Base-by-base conservation (phyloP, 2,888 invertebrate species). In the Nasonovia ribisnigri region DNA sequence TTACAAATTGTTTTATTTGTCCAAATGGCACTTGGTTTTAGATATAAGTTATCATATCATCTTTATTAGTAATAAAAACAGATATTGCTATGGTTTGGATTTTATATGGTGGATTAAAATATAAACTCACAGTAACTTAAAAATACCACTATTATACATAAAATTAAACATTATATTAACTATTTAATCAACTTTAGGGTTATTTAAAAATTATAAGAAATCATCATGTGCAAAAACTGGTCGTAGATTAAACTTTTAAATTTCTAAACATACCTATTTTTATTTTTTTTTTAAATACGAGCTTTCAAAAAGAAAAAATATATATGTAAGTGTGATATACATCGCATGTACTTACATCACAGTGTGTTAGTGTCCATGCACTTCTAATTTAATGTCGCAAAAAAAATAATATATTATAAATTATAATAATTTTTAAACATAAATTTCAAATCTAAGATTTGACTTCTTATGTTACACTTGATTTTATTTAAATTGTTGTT, bases 401-500 rank as follows among this genome's bases (percentile, higher is more conserved):
- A 13, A 16, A 86, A 6, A 86, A 43, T n/a, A n/a, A n/a, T n/a
- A 46, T 86, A 26, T 86, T 43, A 6, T 29, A n/a, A n/a, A 48
- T 29, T 46, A n/a, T 46, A 43, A 46, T 86, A 1, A 26, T 43
- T 43, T 4, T 43, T 57, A 10, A n/a, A 16, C 16, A 77, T 36
- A 67, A 11, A 67, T 67, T 67, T 67, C 67, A 67, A 16, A 51
- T 24, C 6, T 51, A 11, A 11, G 1, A 24, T 42, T 20, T 57
- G 13, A 88, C 42, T 57, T 29, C 3, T 11, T 54, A 3, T 54
- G 24, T 54, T n/a, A 36, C 10, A 24, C 51, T 54, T 88, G 0
- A 20, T 46, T 67, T 46, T 67, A 90, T 90, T 57, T 77, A 26
- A 54, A 67, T 46, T 90, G 0, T 94, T 87, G 29, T 87, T 51